Evolutionary conservation across 2,888 invertebrate species (phyloP).

Genomic region (Synergus umbraculus): DNA sequence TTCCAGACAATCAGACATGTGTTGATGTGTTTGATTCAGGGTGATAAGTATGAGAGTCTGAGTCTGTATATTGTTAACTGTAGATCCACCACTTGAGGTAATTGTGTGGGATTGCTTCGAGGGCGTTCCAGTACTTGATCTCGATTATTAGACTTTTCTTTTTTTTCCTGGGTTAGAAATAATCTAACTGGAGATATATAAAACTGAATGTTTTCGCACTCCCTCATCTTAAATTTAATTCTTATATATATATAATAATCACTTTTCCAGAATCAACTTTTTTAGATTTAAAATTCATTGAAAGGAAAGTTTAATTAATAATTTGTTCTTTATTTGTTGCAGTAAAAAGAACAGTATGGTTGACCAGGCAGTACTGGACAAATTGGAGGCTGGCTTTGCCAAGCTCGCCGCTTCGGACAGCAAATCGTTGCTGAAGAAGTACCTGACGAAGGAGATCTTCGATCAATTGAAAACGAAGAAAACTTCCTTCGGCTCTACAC

Average conservation of each 20-base stretch:
- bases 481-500: slow-evolving; percentile 94
- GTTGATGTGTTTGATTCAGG: too few species aligned
- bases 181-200: too few species aligned
- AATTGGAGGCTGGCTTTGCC: slow-evolving; percentile 93
- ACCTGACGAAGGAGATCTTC: slow-evolving; percentile 93
- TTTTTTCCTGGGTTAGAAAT: too few species aligned
- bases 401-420: slow-evolving; percentile 93
- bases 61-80: too few species aligned
- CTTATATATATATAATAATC: background rate
- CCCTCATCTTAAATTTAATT: too few species aligned
- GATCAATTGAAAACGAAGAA: slow-evolving; percentile 95
- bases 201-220: too few species aligned
- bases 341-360: slow-evolving; percentile 89
- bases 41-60: too few species aligned
- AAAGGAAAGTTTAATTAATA: background rate
- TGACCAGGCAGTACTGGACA: slow-evolving; percentile 93
- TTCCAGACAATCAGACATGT: too few species aligned
- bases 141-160: too few species aligned
- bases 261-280: background rate
- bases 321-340: slow-evolving; percentile 70
- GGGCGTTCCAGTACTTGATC: too few species aligned
- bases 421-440: slow-evolving; percentile 97
- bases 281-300: background rate
- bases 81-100: too few species aligned
- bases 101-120: too few species aligned